These are phyloP conservation scores for Burhinus bistriatus DNA, from an alignment of 2,113 vertebrate genomes.

Conservation along the genomic window DNA sequence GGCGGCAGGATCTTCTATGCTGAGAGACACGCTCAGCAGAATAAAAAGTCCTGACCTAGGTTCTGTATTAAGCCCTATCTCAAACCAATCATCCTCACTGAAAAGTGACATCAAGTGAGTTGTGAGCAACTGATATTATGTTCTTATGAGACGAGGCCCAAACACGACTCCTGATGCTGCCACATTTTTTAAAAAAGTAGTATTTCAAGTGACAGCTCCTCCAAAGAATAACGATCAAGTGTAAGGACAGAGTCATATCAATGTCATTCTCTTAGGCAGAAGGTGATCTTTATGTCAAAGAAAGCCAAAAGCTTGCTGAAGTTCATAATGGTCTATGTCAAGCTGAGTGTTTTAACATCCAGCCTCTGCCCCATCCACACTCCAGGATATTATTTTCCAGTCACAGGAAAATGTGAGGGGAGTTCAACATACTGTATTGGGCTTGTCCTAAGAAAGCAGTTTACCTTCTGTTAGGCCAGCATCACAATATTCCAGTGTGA, in stretches of 20 bases:
- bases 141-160: not conserved
- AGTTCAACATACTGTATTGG: not conserved
- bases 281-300: constrained; percentile 22
- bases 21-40: not conserved
- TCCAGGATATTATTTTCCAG: constrained; percentile 7
- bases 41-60: not conserved
- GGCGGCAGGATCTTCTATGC: not conserved
- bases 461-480: not conserved
- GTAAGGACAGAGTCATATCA: not conserved
- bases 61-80: not conserved
- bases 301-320: not conserved
- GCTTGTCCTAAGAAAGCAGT: not conserved
- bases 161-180: not conserved
- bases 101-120: not conserved
- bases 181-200: not conserved
- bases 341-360: not conserved
- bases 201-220: constrained; percentile 33
- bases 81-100: not conserved
- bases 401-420: not conserved
- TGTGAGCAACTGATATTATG: not conserved
- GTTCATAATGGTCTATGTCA: constrained; percentile 14
- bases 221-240: not conserved
- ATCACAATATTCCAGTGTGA: not conserved
- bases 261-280: constrained; percentile 8
- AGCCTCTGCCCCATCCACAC: not conserved